phyloP scores from a whole-genome alignment of 2,888 invertebrate species.

The Temnothorax unifasciatus region DNA sequence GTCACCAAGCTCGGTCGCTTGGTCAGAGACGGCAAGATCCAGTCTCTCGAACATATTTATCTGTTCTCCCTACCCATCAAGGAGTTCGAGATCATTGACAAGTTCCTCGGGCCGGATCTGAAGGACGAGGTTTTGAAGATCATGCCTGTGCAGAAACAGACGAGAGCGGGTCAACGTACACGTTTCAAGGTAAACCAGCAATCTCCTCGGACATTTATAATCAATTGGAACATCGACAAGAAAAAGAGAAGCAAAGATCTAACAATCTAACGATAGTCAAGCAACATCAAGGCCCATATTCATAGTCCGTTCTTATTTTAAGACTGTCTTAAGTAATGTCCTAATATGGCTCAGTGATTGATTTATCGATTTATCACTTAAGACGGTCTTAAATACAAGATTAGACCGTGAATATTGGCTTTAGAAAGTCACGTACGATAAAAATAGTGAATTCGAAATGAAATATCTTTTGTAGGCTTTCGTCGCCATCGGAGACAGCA shows the following conservation, averaged over 20 bases:
- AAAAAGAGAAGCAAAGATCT: background rate
- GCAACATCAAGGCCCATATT: too few relatives aligned
- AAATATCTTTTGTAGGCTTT: conserved; percentile 88
- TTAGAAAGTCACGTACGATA: too few relatives aligned
- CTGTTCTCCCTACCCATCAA: conserved; percentile 99
- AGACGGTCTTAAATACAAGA: too few relatives aligned
- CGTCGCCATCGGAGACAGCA: conserved; percentile 98
- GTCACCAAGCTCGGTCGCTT: conserved; percentile 99
- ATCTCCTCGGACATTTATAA: background rate
- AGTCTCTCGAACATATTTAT: conserved; percentile 98
- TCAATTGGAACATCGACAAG: background rate
- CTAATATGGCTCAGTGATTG: too few relatives aligned
- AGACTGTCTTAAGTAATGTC: too few relatives aligned
- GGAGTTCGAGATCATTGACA: conserved; percentile 99
- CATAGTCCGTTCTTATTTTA: too few relatives aligned
- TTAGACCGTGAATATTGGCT: too few relatives aligned
- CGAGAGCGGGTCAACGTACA: conserved; percentile 99
- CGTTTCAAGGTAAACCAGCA: conserved; percentile 92
- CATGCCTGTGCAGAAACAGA: conserved; percentile 99
- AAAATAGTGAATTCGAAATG: too few relatives aligned
- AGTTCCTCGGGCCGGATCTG: conserved; percentile 96
- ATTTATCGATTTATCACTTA: too few relatives aligned
- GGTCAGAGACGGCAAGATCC: conserved; percentile 98
- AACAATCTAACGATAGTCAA: background rate
- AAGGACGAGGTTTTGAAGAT: conserved; percentile 99